phyloP scores from a whole-genome alignment of 2,113 vertebrate species.

The Oryzias celebensis region DNA sequence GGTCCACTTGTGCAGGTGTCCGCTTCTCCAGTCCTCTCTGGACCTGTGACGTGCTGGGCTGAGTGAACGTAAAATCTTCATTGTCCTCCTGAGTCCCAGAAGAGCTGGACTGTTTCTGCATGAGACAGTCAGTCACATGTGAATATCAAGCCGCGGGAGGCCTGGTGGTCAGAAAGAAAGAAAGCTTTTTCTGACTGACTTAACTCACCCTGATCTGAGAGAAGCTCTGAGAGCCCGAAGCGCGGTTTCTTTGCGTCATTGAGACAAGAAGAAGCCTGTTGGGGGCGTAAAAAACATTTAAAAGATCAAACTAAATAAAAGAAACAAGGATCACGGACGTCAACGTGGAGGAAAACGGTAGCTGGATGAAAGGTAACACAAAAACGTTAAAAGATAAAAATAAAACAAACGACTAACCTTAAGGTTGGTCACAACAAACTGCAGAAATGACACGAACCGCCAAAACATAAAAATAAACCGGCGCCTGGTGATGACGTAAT shows the following conservation, averaged over 20 bases:
- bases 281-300: too few relatives aligned
- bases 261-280: too few relatives aligned
- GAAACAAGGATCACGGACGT: neutral
- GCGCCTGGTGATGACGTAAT: too few relatives aligned
- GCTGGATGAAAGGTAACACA: too few relatives aligned
- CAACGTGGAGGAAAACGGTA: too few relatives aligned
- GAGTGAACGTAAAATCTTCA: slow-evolving; percentile 59
- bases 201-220: slow-evolving; percentile 27
- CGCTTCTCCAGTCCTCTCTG: slow-evolving; percentile 67
- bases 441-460: too few relatives aligned
- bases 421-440: too few relatives aligned
- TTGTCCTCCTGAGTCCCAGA: slow-evolving; percentile 52
- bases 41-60: slow-evolving; percentile 68
- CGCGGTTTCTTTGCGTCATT: slow-evolving; percentile 68
- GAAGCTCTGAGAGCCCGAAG: slow-evolving; percentile 12
- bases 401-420: too few relatives aligned
- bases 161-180: neutral
- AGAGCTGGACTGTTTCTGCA: slow-evolving; percentile 16
- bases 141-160: neutral
- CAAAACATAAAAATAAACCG: too few relatives aligned
- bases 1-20: slow-evolving; percentile 68
- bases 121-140: neutral
- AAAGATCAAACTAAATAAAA: neutral
- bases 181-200: too few relatives aligned
- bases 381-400: too few relatives aligned